A percentile compares a stretch with the other conserved stretches of the same genome.
These are phyloP conservation scores for Sylvietta virens DNA, from an alignment of 2,113 vertebrate species.

Conservation along the genomic window DNA sequence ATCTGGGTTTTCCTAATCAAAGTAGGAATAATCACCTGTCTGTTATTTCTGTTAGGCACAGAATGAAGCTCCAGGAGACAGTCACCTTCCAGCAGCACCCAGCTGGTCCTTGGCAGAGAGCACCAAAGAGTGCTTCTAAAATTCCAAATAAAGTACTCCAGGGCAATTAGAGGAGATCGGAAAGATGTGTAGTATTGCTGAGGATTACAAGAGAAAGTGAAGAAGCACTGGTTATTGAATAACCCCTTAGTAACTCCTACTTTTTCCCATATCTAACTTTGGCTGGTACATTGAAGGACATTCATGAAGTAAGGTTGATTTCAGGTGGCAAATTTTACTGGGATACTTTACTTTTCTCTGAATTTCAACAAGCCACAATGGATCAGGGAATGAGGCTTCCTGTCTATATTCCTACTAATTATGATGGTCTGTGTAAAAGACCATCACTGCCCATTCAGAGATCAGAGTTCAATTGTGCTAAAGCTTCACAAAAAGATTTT, in stretches of 20 bases:
- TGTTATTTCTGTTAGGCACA: background rate
- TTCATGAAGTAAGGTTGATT: background rate
- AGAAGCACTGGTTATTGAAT: background rate
- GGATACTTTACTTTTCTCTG: background rate
- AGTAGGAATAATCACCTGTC: background rate
- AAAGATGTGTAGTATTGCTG: background rate
- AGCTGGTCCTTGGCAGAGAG: background rate
- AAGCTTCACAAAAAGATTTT: background rate
- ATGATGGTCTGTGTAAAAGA: background rate
- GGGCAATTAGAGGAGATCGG: background rate
- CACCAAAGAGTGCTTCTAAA: fast-evolving
- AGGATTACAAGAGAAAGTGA: background rate
- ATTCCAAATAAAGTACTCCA: background rate
- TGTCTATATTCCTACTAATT: background rate
- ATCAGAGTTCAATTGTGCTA: background rate
- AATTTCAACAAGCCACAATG: background rate
- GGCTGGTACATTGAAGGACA: background rate
- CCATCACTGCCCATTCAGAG: background rate
- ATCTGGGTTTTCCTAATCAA: background rate
- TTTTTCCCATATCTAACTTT: background rate
- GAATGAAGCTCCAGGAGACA: background rate
- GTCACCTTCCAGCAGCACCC: background rate
- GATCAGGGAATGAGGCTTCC: background rate
- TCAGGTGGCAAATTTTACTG: background rate
- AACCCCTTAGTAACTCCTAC: background rate